phyloP scores from a whole-genome alignment of 2,888 invertebrate species.

The Patella depressa region DNA sequence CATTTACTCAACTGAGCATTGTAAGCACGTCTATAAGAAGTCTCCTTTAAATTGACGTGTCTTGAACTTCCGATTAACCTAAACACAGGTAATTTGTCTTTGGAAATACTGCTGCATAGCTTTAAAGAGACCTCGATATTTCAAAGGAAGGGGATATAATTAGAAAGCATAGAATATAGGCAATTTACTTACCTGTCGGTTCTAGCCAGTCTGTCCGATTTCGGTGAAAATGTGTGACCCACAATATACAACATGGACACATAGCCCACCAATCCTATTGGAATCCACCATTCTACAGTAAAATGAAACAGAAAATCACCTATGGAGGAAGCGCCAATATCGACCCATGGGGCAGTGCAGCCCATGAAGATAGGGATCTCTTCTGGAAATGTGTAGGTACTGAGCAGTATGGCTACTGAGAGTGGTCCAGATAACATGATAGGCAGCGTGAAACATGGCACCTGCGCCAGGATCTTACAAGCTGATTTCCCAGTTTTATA shows the following conservation, averaged over 20 bases:
- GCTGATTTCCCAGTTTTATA: slow-evolving; percentile 40
- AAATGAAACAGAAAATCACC: slow-evolving; percentile 22
- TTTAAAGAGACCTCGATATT: too few species aligned
- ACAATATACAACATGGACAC: slow-evolving; percentile 50
- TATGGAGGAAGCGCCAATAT: background rate
- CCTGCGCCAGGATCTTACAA: slow-evolving; percentile 35
- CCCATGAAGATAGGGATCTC: slow-evolving; percentile 18
- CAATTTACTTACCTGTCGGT: slow-evolving; percentile 50
- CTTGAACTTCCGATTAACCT: too few species aligned
- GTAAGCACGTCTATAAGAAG: too few species aligned
- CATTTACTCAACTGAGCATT: too few species aligned
- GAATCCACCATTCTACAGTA: slow-evolving; percentile 37
- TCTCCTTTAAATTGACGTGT: too few species aligned
- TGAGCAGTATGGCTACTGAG: slow-evolving; percentile 3
- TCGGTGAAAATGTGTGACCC: slow-evolving; percentile 53
- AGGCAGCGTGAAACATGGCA: slow-evolving; percentile 24
- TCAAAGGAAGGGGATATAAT: too few species aligned
- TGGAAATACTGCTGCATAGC: too few species aligned
- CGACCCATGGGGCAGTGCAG: slow-evolving; percentile 18
- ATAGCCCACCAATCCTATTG: slow-evolving; percentile 44
- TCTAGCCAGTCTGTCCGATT: slow-evolving; percentile 50
- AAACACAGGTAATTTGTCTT: too few species aligned
- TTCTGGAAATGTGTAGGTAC: slow-evolving; percentile 12
- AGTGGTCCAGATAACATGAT: slow-evolving; percentile 18
- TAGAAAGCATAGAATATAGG: too few species aligned